Conservation (phyloP, 2,888 invertebrate species). For the Pediacus dermestoides region DNA sequence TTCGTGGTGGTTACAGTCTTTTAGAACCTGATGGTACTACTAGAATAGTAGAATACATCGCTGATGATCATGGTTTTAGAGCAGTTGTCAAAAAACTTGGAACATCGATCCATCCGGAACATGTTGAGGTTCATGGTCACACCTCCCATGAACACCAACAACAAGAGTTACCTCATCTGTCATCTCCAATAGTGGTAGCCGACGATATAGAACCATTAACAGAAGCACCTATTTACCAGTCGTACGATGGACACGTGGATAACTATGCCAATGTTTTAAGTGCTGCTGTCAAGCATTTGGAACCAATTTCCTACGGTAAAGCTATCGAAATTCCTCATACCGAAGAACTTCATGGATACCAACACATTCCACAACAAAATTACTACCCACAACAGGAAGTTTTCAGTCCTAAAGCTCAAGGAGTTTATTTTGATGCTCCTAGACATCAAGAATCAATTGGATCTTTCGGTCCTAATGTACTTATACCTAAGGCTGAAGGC, state of each 20-base stretch:
- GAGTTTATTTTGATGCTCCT: no score
- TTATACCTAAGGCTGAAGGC: slow-evolving; percentile 9
- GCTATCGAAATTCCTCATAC: background rate
- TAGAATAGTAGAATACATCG: slow-evolving; percentile 44
- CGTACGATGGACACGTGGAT: slow-evolving; percentile 33
- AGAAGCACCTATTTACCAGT: slow-evolving; percentile 20
- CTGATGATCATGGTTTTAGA: slow-evolving; percentile 42
- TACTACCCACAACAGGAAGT: no score
- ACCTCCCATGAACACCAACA: no score
- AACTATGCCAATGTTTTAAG: slow-evolving; percentile 25
- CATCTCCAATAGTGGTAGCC: slow-evolving; percentile 16
- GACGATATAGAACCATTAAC: slow-evolving; percentile 10
- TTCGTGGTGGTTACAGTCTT: slow-evolving; percentile 43
- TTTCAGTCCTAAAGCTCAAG: no score
- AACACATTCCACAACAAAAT: background rate
- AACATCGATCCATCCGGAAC: slow-evolving; percentile 27
- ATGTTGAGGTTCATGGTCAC: slow-evolving; percentile 27
- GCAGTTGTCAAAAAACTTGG: slow-evolving; percentile 44
- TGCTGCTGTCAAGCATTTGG: background rate
- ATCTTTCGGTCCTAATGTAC: no score
- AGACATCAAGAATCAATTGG: no score
- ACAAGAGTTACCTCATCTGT: slow-evolving; percentile 6
- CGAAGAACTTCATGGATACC: background rate
- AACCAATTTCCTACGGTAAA: background rate
- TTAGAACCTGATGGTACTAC: slow-evolving; percentile 45